Evolutionary conservation across 2,797 vertebrate species (phyloP).

Genomic region (Amblyopsis hoosieri): DNA sequence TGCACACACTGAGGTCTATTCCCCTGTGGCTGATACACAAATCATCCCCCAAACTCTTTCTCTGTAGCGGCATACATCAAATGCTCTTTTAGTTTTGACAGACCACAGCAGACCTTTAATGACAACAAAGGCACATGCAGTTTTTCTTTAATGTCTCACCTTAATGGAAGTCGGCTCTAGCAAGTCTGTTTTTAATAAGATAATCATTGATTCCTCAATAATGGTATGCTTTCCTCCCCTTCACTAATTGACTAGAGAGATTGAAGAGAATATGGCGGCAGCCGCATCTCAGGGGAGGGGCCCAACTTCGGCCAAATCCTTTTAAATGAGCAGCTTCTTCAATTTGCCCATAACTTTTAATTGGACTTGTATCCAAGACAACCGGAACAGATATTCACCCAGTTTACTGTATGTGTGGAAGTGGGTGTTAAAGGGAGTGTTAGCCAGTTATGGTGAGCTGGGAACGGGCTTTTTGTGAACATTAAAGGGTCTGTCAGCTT

Average conservation of each 20-base stretch:
- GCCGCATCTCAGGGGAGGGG: slow-evolving; percentile 57
- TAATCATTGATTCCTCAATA: slow-evolving; percentile 69
- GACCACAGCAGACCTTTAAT: slow-evolving; percentile 39
- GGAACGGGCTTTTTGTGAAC: slow-evolving; percentile 13
- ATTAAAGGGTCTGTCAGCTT: slow-evolving; percentile 25
- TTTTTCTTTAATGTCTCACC: slow-evolving; percentile 42
- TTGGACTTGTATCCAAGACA: slow-evolving; percentile 59
- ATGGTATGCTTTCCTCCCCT: slow-evolving; percentile 57
- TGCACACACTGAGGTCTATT: slow-evolving; percentile 8
- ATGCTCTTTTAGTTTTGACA: slow-evolving; percentile 32
- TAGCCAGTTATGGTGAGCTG: slow-evolving; percentile 23
- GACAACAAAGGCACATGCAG: slow-evolving; percentile 35
- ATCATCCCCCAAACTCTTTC: slow-evolving; percentile 42
- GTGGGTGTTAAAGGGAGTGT: slow-evolving; percentile 18
- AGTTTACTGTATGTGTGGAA: slow-evolving; percentile 23
- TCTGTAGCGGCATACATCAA: slow-evolving; percentile 47
- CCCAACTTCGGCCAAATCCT: slow-evolving; percentile 53
- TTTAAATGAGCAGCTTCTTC: slow-evolving; percentile 60
- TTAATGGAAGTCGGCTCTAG: slow-evolving; percentile 55
- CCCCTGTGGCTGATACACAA: slow-evolving; percentile 26
- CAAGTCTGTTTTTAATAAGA: slow-evolving; percentile 56
- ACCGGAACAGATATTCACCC: slow-evolving; percentile 38
- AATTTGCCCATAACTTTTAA: slow-evolving; percentile 65
- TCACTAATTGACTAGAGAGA: slow-evolving; percentile 69
- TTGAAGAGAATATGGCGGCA: slow-evolving; percentile 63